Base-by-base conservation (phyloP, 2,113 vertebrate species). In the Brienomyrus brachyistius region DNA sequence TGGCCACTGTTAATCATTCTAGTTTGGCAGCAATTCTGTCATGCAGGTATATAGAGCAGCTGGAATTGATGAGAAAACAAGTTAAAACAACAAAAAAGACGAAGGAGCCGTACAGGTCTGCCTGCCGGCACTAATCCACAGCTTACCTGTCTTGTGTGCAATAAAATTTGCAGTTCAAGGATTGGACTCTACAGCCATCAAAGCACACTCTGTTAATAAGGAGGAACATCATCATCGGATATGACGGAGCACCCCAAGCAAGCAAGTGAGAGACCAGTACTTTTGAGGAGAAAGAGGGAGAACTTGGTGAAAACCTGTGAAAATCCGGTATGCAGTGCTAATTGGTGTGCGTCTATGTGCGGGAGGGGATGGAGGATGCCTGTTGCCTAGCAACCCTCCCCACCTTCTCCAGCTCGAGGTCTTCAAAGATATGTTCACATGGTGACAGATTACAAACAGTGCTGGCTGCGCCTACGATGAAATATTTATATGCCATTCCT, bases 371-470 rank as follows among this genome's bases (percentile, higher is more conserved):
- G 90, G 91, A 93, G 91, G 94, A 94, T 93, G 93, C 94, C 92
- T 95, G 96, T 96, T 95, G 92, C 96, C 92, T 95, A 95, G 96
- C 95, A 95, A 96, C 94, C 74, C 31, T 80, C 88, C n/a, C 90
- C 45, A 83, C 91, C 91, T 94, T 91, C 88, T 91, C 91, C 91
- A 91, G 92, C 91, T 89, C 90, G 88, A 15, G 51, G 27, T 40
- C 47, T 51, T 74, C 77, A 80, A 80, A 82, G 88, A 89, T 83
- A 56, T 15, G 48, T 48, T 83, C 88, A 89, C 31, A 83, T 13
- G 54, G 74, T 89, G 88, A 89, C 88, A 89, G 77, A 83, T 89
- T 89, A 89, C 88, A 89, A 89, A 74, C 35, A 31, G 74, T 89
- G 88, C 74, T 19, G 74, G 88, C 88, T 89, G 13, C 9, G 88